phyloP scores from a whole-genome alignment of 2,113 vertebrate species.

The Saccopteryx bilineata region DNA sequence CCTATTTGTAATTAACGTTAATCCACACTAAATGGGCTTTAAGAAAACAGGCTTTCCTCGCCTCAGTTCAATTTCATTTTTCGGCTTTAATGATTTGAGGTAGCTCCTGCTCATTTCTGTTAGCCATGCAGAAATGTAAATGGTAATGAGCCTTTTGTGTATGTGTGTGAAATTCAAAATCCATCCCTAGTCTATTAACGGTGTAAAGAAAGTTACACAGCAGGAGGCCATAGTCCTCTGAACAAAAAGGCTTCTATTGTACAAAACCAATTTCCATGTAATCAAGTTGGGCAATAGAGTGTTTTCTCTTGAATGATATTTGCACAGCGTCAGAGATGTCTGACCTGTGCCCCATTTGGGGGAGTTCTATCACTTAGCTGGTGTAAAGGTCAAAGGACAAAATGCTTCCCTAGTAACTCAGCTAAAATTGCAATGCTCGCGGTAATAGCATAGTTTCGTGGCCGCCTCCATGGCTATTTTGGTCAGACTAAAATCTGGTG shows the following conservation, averaged over 20 bases:
- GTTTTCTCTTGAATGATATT: conserved; percentile 68
- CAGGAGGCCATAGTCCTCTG: neutral
- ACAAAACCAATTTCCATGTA: conserved; percentile 54
- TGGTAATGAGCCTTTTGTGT: conserved; percentile 75
- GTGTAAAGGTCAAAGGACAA: conserved; percentile 58
- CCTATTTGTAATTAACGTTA: conserved; percentile 79
- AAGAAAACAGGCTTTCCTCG: conserved; percentile 75
- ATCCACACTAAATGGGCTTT: conserved; percentile 78
- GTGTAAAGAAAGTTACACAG: conserved; percentile 63
- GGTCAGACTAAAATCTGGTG: conserved; percentile 67
- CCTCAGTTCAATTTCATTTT: conserved; percentile 72
- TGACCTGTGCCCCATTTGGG: neutral
- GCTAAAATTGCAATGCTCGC: conserved; percentile 35
- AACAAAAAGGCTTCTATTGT: conserved; percentile 63
- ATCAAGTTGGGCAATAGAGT: conserved; percentile 42
- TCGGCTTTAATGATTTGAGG: conserved; percentile 76
- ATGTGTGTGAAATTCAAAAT: conserved; percentile 75
- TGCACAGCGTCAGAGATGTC: neutral
- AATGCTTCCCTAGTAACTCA: neutral
- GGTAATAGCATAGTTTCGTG: neutral
- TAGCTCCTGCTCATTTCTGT: conserved; percentile 73
- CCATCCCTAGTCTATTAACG: conserved; percentile 69
- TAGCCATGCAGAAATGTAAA: conserved; percentile 62
- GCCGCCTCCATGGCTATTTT: conserved; percentile 23
- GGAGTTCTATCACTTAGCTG: neutral